Base-by-base conservation (phyloP, 2,888 invertebrate genomes). In the Spatulosminthurus flaviceps region DNA sequence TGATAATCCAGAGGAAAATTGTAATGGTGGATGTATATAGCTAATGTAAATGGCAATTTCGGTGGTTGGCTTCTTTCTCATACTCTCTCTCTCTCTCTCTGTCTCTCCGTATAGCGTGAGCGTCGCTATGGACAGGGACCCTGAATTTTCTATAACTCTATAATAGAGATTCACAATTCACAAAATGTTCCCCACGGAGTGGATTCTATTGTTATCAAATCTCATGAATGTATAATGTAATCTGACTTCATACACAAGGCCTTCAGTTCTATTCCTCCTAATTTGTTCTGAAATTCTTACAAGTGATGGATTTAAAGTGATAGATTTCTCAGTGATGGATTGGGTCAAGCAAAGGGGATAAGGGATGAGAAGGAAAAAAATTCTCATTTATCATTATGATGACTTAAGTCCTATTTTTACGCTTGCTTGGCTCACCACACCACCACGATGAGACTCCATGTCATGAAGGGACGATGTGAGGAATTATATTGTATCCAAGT, bases 151-250 rank as follows among this genome's bases (percentile, higher is more conserved):
- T n/a, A n/a, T 13, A 69, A 28, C 21, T 29, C 34, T 2, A 26
- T 16, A 41, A 41, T 28, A 21, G 9, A 60, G 73, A 0, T 29
- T 73, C 60, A 60, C 73, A 60, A n/a, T 28, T 60, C 51, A 71
- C 2, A 70, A 70, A n/a, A 5, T 19, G 67, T 22, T 67, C 67
- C 76, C 66, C 43, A 76, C 66, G n/a, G 76, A 42, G 43, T 76
- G n/a, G 42, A 76, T 67, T 66, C 76, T 67, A 76, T 76, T 76
- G 76, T 76, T 76, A 76, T 67, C 66, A 64, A 42, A 76, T 43
- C 67, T 76, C 67, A 76, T 76, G 76, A 76, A 76, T 76, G 67
- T 26, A 67, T 76, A 66, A 76, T 76, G 26, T 29, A 74, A 28
- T 16, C 26, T n/a, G 74, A 74, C 60, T 61, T 21, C 60, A 24